Evolutionary conservation across 2,888 invertebrate species (phyloP).

Genomic region (Tetragnatha montana): DNA sequence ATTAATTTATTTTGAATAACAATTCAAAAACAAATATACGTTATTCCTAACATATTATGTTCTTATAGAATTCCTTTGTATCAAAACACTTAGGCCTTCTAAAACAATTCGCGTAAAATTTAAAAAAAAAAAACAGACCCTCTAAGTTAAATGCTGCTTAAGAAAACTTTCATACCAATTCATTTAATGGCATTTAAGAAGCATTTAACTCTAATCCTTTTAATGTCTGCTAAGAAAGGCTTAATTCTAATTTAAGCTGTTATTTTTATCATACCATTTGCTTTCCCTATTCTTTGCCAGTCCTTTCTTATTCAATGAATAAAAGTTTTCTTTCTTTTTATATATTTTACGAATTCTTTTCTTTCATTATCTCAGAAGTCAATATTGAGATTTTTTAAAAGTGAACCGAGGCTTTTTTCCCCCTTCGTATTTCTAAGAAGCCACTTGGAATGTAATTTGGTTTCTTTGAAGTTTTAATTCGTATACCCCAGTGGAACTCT

Average conservation of each 20-base stretch:
- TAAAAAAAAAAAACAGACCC: no score
- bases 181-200: not conserved
- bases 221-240: not conserved
- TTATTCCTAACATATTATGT: no score
- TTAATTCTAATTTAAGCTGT: not conserved
- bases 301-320: not conserved
- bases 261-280: not conserved
- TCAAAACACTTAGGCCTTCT: no score
- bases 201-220: not conserved
- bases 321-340: not conserved
- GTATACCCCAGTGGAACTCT: not conserved
- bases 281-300: not conserved
- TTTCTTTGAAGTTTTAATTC: not conserved
- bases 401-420: not conserved
- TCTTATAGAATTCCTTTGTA: no score
- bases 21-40: no score
- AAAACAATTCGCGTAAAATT: no score
- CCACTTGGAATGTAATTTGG: not conserved
- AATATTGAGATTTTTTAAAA: not conserved
- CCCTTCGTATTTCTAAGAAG: not conserved
- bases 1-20: no score
- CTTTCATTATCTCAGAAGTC: not conserved
- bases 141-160: not conserved
- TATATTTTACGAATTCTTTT: not conserved
- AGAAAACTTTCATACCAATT: not conserved